Percentiles rank a stretch among this genome's conserved stretches.
These are phyloP conservation scores for Illadopsis cleaveri DNA, from an alignment of 2,113 vertebrate species.

Conservation along the genomic window DNA sequence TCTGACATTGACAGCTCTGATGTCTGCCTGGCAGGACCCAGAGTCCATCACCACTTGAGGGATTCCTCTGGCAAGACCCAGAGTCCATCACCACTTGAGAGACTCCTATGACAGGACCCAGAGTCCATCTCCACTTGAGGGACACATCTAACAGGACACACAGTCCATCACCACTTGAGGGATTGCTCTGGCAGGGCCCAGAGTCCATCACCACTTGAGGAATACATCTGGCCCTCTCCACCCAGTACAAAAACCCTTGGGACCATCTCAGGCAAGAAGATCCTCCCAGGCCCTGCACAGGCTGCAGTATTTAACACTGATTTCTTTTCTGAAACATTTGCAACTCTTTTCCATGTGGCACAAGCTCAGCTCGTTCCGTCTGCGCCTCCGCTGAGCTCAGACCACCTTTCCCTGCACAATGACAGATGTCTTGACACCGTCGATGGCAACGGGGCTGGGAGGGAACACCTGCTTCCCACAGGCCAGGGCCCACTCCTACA, in stretches of 20 bases:
- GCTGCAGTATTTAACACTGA: not conserved
- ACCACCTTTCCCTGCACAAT: not conserved
- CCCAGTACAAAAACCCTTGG: not conserved
- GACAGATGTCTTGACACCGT: conserved; percentile 22
- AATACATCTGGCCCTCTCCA: not conserved
- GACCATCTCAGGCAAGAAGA: not conserved
- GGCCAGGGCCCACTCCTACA: not conserved
- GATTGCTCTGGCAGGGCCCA: too few relatives aligned
- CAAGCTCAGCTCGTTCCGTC: not conserved
- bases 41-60: not conserved
- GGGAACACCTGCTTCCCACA: conserved; percentile 30
- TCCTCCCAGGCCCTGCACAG: not conserved
- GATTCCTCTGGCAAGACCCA: not conserved
- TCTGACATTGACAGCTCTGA: fast-evolving
- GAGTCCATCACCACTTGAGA: not conserved
- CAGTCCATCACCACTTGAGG: not conserved
- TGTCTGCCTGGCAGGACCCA: too few relatives aligned
- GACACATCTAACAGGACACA: too few relatives aligned
- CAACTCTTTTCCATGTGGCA: not conserved
- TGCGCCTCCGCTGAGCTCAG: not conserved
- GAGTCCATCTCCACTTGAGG: not conserved
- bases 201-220: not conserved
- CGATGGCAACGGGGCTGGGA: not conserved
- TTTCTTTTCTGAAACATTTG: not conserved
- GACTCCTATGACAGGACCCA: too few relatives aligned